phyloP scores from a whole-genome alignment of 35 echinoderm and acorn worm genomes.

The Holothuria glaberrima region DNA sequence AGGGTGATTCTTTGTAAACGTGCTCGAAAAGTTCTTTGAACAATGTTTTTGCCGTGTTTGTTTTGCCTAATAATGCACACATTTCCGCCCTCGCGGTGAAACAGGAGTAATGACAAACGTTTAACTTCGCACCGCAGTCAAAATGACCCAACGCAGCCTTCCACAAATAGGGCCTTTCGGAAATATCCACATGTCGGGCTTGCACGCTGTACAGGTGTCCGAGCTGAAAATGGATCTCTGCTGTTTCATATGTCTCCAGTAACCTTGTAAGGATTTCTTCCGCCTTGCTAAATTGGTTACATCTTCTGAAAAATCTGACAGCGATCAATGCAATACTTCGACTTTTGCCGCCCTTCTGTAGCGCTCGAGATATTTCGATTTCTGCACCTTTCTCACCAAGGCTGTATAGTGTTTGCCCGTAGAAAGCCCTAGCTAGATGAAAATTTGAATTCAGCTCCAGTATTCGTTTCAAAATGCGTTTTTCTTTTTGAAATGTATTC shows the following conservation, averaged over 20 bases:
- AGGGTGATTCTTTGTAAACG: neutral
- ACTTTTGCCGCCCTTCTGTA: neutral
- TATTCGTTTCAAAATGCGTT: neutral
- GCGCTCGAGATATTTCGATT: neutral
- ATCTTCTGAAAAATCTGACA: neutral
- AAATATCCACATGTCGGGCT: too few species aligned
- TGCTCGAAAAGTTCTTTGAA: neutral
- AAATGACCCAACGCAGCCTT: neutral
- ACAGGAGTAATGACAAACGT: neutral
- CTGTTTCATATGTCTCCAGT: neutral
- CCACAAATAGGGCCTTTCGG: neutral
- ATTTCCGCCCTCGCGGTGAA: neutral
- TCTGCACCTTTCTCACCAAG: neutral
- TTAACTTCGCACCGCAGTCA: neutral
- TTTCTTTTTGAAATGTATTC: neutral
- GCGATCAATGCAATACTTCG: neutral
- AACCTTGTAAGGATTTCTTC: neutral
- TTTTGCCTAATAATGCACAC: neutral
- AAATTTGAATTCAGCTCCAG: neutral
- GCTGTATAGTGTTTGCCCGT: neutral
- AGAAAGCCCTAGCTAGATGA: neutral
- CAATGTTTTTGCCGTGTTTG: neutral
- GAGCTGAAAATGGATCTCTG: constrained; percentile 27
- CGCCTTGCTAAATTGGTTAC: neutral
- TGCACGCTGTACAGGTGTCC: neutral